Evolutionary conservation across 2,113 vertebrate species (phyloP).

Genomic region (Dicentrarchus labrax): DNA sequence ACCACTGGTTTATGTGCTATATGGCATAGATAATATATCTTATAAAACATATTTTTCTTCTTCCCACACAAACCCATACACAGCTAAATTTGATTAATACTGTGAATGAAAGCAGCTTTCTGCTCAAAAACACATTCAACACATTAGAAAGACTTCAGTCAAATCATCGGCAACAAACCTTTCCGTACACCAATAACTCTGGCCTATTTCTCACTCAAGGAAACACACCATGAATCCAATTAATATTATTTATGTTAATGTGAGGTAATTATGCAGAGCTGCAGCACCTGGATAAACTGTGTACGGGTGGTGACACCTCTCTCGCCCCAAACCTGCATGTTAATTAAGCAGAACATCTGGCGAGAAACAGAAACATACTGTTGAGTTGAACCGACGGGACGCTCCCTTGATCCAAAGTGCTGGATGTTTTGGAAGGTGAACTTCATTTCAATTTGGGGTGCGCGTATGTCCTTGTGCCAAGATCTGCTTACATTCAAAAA

Average conservation of each 20-base stretch:
- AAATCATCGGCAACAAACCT: not conserved
- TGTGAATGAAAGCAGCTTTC: not conserved
- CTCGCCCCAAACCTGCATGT: conserved; percentile 49
- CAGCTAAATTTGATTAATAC: not conserved
- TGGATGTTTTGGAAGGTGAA: conserved; percentile 55
- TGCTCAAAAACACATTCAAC: not conserved
- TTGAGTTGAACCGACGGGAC: conserved; percentile 12
- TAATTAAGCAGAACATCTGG: conserved; percentile 77
- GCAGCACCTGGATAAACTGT: conserved; percentile 70
- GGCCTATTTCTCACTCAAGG: conserved; percentile 11
- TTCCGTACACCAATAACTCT: not conserved
- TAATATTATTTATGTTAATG: conserved; percentile 51
- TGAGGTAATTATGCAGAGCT: conserved; percentile 54
- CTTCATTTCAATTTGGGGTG: conserved; percentile 38
- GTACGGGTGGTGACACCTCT: conserved; percentile 45
- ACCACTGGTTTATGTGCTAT: no score
- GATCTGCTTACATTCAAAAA: conserved; percentile 19
- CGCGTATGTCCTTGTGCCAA: conserved; percentile 41
- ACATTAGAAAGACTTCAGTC: not conserved
- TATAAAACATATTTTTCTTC: not conserved
- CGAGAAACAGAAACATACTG: conserved; percentile 45
- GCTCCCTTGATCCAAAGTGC: conserved; percentile 35
- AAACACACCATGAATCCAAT: conserved; percentile 48
- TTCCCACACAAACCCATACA: not conserved
- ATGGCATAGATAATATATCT: not conserved